Evolutionary conservation across 2,888 invertebrate species (phyloP), one percentile per base, ranked within the genome.

Genomic region (Bembecia ichneumoniformis): DNA sequence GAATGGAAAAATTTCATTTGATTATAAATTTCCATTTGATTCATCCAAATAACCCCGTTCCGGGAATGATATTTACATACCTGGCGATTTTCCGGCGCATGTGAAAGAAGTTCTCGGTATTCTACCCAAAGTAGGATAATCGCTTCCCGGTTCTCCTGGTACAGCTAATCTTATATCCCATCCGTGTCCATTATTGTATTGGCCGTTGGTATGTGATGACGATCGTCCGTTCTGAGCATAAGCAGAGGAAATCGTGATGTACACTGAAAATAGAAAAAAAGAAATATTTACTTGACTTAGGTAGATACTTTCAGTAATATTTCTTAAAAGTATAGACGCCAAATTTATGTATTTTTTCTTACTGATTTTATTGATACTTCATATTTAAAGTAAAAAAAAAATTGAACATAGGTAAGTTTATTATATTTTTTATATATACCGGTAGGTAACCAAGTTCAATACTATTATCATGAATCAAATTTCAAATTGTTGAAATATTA

Each of bases 131-230:
- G 90, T 89, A 0, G 91, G 91, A 65, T 92, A 92, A 71, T 92
- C 92, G 44, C 77, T 76, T 13, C 91, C 91, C 1, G 92, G 92
- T 59, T 91, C 89, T 0, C 92, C 92, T 4, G 91, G 92, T 46
- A 92, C 90, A 14, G 91, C 89, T 47, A 89, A 84, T 49, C 90
- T 77, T 55, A 91, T 89, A 67, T 91, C 89, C 79, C 90, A 88
- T 44, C 89, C 82, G 55, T 80, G 74, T 36, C 81, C 73, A 51
- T 69, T 71, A 58, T 77, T 80, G 45, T 78, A 74, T 49, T 76
- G 69, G 17, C 10, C 48, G 48, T 43, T 51, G 28, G 47, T 46
- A 56, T 74, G 51, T 60, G 79, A 66, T 45, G 67, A 55, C 48
- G 71, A 62, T 56, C 76, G 63, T 14, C 70, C 66, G 54, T 73